Percentiles rank a stretch among this genome's conserved stretches.
Conservation (phyloP, 1,140 invertebrate genomes). For the Thrips palmi region DNA sequence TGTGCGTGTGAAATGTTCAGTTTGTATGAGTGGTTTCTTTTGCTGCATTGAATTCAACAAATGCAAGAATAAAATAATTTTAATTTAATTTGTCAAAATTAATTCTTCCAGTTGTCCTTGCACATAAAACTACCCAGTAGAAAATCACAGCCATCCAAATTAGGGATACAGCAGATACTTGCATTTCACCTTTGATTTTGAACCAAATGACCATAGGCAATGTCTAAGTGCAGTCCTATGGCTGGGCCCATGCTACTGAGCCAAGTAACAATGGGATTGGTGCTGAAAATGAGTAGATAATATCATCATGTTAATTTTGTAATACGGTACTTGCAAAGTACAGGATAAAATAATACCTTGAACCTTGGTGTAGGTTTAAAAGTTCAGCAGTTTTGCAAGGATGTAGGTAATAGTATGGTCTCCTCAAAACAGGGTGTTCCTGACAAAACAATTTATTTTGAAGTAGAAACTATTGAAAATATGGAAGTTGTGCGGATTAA, state of each 20-base stretch:
- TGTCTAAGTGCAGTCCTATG: too few relatives aligned
- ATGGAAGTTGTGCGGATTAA: too few relatives aligned
- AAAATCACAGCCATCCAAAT: slow-evolving; percentile 62
- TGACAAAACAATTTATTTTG: background rate
- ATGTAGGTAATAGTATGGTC: slow-evolving; percentile 14
- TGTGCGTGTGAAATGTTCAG: background rate
- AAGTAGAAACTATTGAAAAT: slow-evolving; percentile 3
- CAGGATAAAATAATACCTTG: too few relatives aligned
- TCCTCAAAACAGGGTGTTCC: slow-evolving; percentile 13
- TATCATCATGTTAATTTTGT: too few relatives aligned
- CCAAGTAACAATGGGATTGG: too few relatives aligned
- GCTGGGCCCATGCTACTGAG: too few relatives aligned
- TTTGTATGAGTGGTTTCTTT: slow-evolving; percentile 60
- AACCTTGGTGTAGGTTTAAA: too few relatives aligned
- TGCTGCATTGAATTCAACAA: slow-evolving; percentile 85
- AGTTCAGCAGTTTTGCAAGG: slow-evolving; percentile 14
- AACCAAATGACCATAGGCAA: too few relatives aligned
- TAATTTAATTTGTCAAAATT: too few relatives aligned
- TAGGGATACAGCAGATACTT: slow-evolving; percentile 56
- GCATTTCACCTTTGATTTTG: slow-evolving; percentile 18
- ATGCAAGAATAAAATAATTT: slow-evolving; percentile 89
- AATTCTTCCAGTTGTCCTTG: too few relatives aligned
- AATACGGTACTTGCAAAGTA: too few relatives aligned
- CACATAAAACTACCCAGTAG: slow-evolving; percentile 63
- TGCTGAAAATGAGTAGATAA: too few relatives aligned